Percentiles rank a stretch among this genome's conserved stretches.
Evolutionary conservation across 2,113 vertebrate species (phyloP).

Genomic region (Notothenia rossii): DNA sequence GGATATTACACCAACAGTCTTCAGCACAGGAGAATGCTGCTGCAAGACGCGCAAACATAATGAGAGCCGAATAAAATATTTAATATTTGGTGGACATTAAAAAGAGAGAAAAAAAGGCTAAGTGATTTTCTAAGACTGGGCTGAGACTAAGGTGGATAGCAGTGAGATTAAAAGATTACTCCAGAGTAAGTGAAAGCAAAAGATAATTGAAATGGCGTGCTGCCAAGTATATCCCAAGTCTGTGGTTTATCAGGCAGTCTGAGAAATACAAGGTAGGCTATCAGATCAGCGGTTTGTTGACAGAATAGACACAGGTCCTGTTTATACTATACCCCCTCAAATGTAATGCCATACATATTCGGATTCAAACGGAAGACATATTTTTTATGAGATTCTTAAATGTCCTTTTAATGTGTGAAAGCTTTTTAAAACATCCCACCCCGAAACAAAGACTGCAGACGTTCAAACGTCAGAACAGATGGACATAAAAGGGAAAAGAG

Average conservation of each 20-base stretch:
- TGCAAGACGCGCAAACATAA: conserved; percentile 2
- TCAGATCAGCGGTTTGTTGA: conserved; percentile 46
- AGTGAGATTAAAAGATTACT: conserved; percentile 73
- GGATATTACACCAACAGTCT: conserved; percentile 1
- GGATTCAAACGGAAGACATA: not conserved
- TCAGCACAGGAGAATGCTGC: not conserved
- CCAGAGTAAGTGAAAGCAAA: conserved; percentile 64
- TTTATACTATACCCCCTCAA: not conserved
- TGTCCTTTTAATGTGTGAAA: conserved; percentile 3
- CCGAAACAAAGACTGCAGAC: conserved; percentile 8
- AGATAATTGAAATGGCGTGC: conserved; percentile 75
- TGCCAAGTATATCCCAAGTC: conserved; percentile 59
- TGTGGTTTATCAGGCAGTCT: conserved; percentile 29
- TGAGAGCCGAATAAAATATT: conserved; percentile 28
- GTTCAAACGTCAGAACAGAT: conserved; percentile 26
- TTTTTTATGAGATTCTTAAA: not conserved
- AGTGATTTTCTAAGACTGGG: conserved; percentile 69
- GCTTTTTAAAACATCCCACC: not conserved
- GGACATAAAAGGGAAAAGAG: conserved; percentile 29
- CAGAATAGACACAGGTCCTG: conserved; percentile 28
- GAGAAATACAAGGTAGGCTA: conserved; percentile 38
- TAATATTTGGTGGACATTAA: conserved; percentile 65
- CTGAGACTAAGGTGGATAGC: conserved; percentile 55
- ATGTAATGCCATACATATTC: not conserved
- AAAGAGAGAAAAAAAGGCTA: conserved; percentile 40